Evolutionary conservation across 92 coral and sea anemone species (phyloP).

Genomic region (Chrysogorgia sp.): DNA sequence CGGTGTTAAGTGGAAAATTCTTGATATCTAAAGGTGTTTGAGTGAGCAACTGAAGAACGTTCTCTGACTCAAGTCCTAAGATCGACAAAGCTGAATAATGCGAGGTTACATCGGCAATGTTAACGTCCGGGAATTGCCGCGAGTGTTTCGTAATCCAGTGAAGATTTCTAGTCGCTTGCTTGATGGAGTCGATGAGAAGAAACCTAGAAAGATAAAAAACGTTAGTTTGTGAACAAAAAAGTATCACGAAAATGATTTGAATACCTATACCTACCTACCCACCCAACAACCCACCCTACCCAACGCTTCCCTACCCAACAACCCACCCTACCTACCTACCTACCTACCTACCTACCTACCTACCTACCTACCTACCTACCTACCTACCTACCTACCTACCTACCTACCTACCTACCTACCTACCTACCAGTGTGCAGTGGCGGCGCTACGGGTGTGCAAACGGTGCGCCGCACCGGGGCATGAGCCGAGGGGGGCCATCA

Average conservation of each 20-base stretch:
- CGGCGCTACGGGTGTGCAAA: no score
- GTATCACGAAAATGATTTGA: no score
- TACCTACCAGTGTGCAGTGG: no score
- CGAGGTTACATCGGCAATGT: conserved; percentile 64
- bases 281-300: no score
- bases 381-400: no score
- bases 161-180: conserved; percentile 64
- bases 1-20: conserved; percentile 65
- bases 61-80: conserved; percentile 73
- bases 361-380: no score
- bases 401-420: no score
- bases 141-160: conserved; percentile 66
- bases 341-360: no score
- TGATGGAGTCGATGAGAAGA: conserved; percentile 56
- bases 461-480: no score
- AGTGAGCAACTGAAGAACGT: conserved; percentile 80
- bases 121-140: conserved; percentile 39
- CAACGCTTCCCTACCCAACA: no score
- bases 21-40: conserved; percentile 61
- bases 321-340: no score
- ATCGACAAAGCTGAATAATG: conserved; percentile 71
- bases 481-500: no score
- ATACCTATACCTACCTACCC: background rate
- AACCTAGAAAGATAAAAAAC: conserved; percentile 31
- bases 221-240: background rate